Conservation (phyloP, 2,888 invertebrate genomes). For the Pseudoips prasinana region DNA sequence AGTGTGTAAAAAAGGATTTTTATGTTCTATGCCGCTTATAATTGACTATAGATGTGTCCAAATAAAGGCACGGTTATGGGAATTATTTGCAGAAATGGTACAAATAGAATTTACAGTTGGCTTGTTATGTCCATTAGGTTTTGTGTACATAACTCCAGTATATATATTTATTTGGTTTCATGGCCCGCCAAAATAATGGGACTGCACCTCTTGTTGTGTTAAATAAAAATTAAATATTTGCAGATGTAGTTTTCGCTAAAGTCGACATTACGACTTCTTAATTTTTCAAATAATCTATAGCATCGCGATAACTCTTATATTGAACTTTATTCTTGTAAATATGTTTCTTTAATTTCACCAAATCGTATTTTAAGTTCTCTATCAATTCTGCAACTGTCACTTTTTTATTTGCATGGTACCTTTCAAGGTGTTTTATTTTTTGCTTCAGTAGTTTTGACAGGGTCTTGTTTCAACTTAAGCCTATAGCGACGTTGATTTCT, state of each 20-base stretch:
- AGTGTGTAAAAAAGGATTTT: background rate
- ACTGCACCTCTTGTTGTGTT: constrained; percentile 5
- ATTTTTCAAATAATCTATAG: background rate
- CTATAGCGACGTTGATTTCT: constrained; percentile 1
- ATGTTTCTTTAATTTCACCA: background rate
- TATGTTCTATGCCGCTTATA: background rate
- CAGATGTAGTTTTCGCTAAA: constrained; percentile 6
- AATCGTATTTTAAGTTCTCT: background rate
- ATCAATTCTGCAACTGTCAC: background rate
- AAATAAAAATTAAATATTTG: too few species aligned
- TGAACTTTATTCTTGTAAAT: background rate
- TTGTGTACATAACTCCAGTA: constrained; percentile 1
- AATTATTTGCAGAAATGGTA: constrained; percentile 1
- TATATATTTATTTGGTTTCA: background rate
- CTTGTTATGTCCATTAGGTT: background rate
- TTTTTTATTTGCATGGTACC: constrained; percentile 10
- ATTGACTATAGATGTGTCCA: constrained; percentile 8
- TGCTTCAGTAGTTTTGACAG: constrained; percentile 7
- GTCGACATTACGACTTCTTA: constrained; percentile 2
- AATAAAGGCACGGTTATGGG: constrained; percentile 3
- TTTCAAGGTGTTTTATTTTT: constrained; percentile 9
- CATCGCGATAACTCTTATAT: background rate
- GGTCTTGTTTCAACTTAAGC: constrained; percentile 2
- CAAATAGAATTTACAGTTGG: background rate
- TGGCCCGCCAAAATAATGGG: constrained; percentile 1